Conservation (phyloP, 2,113 vertebrate species). For the Pteruthius melanotis region DNA sequence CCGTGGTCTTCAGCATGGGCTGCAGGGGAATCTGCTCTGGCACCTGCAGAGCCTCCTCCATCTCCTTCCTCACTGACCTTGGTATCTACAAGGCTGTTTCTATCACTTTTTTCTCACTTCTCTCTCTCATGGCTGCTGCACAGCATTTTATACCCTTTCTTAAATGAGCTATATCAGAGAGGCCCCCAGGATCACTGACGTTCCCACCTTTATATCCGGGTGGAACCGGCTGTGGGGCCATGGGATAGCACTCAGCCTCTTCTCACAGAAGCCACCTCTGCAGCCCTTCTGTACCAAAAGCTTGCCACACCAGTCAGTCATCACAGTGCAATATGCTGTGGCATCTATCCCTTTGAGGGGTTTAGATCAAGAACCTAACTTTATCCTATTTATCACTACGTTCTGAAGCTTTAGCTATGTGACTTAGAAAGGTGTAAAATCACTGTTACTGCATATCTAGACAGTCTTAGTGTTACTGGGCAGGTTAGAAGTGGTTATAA, state of each 20-base stretch:
- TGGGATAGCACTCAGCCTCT: background rate
- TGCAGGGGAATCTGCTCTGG: background rate
- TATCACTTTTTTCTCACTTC: background rate
- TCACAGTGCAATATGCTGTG: too few relatives aligned
- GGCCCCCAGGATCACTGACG: too few relatives aligned
- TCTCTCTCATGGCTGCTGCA: background rate
- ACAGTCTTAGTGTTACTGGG: background rate
- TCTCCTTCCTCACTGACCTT: background rate
- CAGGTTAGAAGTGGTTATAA: background rate
- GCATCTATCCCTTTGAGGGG: background rate
- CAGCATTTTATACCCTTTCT: too few relatives aligned
- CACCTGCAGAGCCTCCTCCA: accelerated
- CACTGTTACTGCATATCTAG: background rate
- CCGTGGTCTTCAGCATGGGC: background rate
- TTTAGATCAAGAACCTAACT: background rate
- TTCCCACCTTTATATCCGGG: background rate
- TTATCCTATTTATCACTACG: background rate
- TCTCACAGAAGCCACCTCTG: background rate
- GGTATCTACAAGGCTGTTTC: background rate
- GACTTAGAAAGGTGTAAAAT: background rate
- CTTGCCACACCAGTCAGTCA: background rate
- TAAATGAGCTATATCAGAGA: background rate
- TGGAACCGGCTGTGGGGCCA: background rate
- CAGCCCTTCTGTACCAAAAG: background rate
- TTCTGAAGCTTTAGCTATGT: background rate